Evolutionary conservation across 2,888 invertebrate genomes (phyloP), one percentile per base, ranked within the genome.

Genomic region (Gymnocheta viridis): DNA sequence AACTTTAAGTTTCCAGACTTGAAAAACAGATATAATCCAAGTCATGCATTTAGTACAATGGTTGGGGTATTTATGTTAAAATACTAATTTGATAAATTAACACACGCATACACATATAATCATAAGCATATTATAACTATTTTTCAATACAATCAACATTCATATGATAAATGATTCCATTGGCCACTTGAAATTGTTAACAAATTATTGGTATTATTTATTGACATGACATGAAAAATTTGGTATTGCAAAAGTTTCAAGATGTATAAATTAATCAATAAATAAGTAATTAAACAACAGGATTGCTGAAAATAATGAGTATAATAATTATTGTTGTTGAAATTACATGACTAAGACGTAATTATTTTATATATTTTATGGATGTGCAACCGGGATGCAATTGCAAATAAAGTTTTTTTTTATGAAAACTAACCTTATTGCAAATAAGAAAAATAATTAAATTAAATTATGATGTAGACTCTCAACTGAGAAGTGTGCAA

Each of bases 171-270:
- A 83, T 83, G 69, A 49, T 49, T 51, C 35, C 49, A 83, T 60
- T 80, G 35, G 35, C 56, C 14, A 62, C 64, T 74, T 58, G 54
- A 17, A 76, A 83, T 76, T 80, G 38, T 74, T 74, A 51, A 67
- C 83, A 83, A 80, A 83, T 83, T 70, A 79, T 41, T 79, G 74
- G 79, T 70, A 66, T 79, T 83, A 79, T 64, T 70, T 79, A 83
- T 80, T 80, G 80, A 70, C 79, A 83, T 64, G 58, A 76, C 83
- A 69, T 44, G 38, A 64, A 41, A 32, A 29, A 69, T 41, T 44
- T 27, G 22, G 19, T 24, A 78, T 66, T 73, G 44, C 17, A 73
- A 60, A 80, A 38, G 24, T 44, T 74, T 67, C 51, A 67, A 66
- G 51, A 66, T 27, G 77, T 56, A 72, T 73, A 80, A 83, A 80